Conservation (phyloP, 2,797 vertebrate genomes). For the Pseudomugil gertrudae region DNA sequence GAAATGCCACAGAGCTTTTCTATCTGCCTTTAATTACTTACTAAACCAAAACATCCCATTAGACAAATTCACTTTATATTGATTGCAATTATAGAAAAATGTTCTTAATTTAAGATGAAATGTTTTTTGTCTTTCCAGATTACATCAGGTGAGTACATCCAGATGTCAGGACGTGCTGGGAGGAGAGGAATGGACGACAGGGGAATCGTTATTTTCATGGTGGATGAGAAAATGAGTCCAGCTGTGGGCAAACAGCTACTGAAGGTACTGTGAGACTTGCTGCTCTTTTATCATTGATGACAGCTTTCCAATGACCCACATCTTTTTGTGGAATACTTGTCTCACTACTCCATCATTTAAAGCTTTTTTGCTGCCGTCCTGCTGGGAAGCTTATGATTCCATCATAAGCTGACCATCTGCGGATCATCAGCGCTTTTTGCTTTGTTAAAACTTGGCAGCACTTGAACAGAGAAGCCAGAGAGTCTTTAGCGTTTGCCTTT, state of each 20-base stretch:
- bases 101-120: neutral
- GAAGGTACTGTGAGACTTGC: conserved; percentile 83
- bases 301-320: neutral
- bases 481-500: conserved; percentile 21
- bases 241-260: conserved; percentile 94
- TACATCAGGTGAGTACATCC: conserved; percentile 98
- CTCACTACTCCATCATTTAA: conserved; percentile 5
- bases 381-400: neutral
- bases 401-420: no score
- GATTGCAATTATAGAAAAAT: neutral
- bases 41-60: no score
- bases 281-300: neutral
- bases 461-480: conserved; percentile 10
- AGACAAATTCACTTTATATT: neutral
- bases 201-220: conserved; percentile 98
- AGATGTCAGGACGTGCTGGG: conserved; percentile 98
- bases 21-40: neutral
- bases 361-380: neutral
- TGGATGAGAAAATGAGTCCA: conserved; percentile 98
- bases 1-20: neutral
- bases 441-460: conserved; percentile 23
- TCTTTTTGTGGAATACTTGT: neutral
- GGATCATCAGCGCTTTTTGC: conserved; percentile 1
- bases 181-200: conserved; percentile 98
- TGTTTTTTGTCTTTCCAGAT: conserved; percentile 81